Evolutionary conservation across 2,888 invertebrate species (phyloP).

Genomic region (Drosophila diplacantha): DNA sequence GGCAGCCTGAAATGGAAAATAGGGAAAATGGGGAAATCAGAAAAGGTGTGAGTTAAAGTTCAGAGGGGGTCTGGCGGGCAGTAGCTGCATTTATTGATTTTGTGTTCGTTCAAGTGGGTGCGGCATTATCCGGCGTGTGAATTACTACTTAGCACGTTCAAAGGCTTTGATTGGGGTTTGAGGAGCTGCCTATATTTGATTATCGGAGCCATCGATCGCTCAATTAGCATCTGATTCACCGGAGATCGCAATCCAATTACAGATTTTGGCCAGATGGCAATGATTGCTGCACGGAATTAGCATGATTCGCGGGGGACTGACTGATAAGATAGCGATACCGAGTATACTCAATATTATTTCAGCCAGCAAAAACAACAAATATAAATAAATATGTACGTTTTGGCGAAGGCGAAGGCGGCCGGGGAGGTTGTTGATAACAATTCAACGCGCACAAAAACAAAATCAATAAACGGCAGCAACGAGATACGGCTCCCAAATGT

Average conservation of each 20-base stretch:
- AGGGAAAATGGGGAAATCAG: not conserved
- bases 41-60: conserved; percentile 12
- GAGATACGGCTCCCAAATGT: conserved; percentile 6
- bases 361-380: not conserved
- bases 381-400: conserved; percentile 19
- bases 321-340: conserved; percentile 18
- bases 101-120: conserved; percentile 25
- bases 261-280: conserved; percentile 10
- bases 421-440: conserved; percentile 26
- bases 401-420: not conserved
- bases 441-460: conserved; percentile 24
- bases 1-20: conserved; percentile 14
- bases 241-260: conserved; percentile 13
- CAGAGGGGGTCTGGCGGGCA: not conserved
- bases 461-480: conserved; percentile 29
- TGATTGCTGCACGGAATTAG: conserved; percentile 23
- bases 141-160: conserved; percentile 28
- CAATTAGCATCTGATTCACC: conserved; percentile 49
- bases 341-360: conserved; percentile 16
- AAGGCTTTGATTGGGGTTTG: not conserved
- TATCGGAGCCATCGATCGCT: conserved; percentile 41
- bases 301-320: conserved; percentile 24
- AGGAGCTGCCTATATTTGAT: conserved; percentile 28
- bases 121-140: conserved; percentile 22
- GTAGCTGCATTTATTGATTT: conserved; percentile 41